These are phyloP conservation scores for Labeo rohita DNA, from an alignment of 2,113 vertebrate species.

Conservation along the genomic window DNA sequence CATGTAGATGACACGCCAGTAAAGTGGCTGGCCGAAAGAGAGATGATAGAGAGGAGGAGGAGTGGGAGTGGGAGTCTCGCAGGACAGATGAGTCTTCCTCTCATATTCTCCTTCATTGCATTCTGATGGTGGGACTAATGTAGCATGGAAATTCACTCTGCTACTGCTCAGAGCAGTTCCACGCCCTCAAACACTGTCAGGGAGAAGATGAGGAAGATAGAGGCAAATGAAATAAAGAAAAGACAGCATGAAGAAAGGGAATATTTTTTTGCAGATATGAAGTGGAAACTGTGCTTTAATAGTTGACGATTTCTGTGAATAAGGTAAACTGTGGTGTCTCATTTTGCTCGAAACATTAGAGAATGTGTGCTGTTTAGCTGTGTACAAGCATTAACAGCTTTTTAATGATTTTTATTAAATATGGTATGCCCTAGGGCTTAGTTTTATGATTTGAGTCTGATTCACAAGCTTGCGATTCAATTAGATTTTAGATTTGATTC, in stretches of 20 bases:
- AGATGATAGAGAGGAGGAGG: constrained; percentile 93
- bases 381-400: background rate
- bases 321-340: background rate
- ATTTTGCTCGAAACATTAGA: background rate
- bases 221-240: constrained; percentile 22
- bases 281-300: background rate
- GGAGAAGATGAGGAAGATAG: constrained; percentile 20
- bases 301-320: background rate
- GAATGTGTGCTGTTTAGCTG: background rate
- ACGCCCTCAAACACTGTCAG: constrained; percentile 35
- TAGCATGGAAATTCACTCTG: constrained; percentile 97
- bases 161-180: constrained; percentile 64
- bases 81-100: constrained; percentile 87
- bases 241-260: background rate
- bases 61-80: constrained; percentile 84
- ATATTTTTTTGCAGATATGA: background rate
- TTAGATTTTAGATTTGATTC: too few species aligned
- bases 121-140: constrained; percentile 99
- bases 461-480: too few species aligned
- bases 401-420: background rate
- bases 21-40: constrained; percentile 92
- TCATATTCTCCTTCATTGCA: constrained; percentile 90
- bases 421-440: too few species aligned
- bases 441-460: too few species aligned
- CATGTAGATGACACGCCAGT: constrained; percentile 94